Conservation (phyloP, 1,140 invertebrate species). For the Lordiphosa mommai region DNA sequence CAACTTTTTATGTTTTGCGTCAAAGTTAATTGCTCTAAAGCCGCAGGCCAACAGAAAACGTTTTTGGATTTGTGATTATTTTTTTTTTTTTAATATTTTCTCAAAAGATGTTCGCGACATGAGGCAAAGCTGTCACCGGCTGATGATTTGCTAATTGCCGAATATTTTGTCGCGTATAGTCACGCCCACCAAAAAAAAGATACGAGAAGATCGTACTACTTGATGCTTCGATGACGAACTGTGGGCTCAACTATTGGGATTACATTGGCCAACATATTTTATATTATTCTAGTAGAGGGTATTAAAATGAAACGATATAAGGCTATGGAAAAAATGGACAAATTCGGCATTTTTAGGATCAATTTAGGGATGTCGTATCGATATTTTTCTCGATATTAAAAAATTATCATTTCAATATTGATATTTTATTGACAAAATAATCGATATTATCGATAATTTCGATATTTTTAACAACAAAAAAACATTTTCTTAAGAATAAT, state of each 20-base stretch:
- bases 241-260: background rate
- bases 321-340: too few relatives aligned
- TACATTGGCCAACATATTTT: background rate
- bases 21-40: slow-evolving; percentile 41
- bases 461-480: too few relatives aligned
- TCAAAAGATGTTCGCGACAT: slow-evolving; percentile 21
- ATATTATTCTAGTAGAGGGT: too few relatives aligned
- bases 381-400: too few relatives aligned
- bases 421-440: too few relatives aligned
- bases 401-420: too few relatives aligned
- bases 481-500: too few relatives aligned
- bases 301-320: too few relatives aligned
- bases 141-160: slow-evolving; percentile 68
- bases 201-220: slow-evolving; percentile 1
- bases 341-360: too few relatives aligned
- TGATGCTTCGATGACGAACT: background rate
- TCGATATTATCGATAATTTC: too few relatives aligned
- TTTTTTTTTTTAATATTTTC: slow-evolving; percentile 39
- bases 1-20: slow-evolving; percentile 15
- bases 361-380: too few relatives aligned
- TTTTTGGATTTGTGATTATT: slow-evolving; percentile 19
- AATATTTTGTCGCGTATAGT: slow-evolving; percentile 41
- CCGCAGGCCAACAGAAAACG: background rate
- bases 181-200: slow-evolving; percentile 27
- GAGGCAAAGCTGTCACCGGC: slow-evolving; percentile 47